Evolutionary conservation across 2,888 invertebrate genomes (phyloP).

Genomic region (Pediacus dermestoides): DNA sequence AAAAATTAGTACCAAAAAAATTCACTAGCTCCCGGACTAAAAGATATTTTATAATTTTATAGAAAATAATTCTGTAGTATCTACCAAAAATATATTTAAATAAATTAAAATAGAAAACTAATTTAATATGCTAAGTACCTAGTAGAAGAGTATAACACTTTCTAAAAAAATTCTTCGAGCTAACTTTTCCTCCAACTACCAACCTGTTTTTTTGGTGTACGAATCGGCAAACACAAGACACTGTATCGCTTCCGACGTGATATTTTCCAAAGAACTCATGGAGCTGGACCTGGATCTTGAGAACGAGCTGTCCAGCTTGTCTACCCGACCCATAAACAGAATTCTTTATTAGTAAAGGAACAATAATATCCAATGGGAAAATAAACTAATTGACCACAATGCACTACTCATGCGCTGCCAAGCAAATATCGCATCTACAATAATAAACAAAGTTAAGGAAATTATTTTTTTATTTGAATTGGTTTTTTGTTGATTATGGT

Average conservation of each 20-base stretch:
- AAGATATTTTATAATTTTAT: no score
- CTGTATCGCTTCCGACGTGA: constrained; percentile 92
- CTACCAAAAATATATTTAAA: no score
- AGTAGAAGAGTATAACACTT: no score
- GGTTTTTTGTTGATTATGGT: no score
- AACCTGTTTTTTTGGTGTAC: constrained; percentile 91
- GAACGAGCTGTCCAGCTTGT: constrained; percentile 95
- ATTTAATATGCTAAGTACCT: no score
- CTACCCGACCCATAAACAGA: constrained; percentile 71
- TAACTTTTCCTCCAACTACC: neutral
- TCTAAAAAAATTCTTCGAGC: constrained; percentile 1
- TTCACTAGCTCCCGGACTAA: no score
- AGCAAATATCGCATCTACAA: constrained; percentile 27
- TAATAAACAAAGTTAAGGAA: no score
- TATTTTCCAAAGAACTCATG: constrained; percentile 97
- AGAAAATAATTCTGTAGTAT: no score
- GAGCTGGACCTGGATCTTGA: constrained; percentile 95
- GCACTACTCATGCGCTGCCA: constrained; percentile 40
- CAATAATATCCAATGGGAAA: constrained; percentile 8
- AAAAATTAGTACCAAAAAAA: no score
- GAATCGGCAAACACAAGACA: constrained; percentile 95
- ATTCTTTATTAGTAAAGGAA: constrained; percentile 28
- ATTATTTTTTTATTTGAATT: no score
- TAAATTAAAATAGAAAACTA: no score
- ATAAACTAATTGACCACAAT: constrained; percentile 17